Evolutionary conservation across 2,797 vertebrate species (phyloP), one percentile per base, ranked within the genome.

Genomic region (Lacerta agilis): DNA sequence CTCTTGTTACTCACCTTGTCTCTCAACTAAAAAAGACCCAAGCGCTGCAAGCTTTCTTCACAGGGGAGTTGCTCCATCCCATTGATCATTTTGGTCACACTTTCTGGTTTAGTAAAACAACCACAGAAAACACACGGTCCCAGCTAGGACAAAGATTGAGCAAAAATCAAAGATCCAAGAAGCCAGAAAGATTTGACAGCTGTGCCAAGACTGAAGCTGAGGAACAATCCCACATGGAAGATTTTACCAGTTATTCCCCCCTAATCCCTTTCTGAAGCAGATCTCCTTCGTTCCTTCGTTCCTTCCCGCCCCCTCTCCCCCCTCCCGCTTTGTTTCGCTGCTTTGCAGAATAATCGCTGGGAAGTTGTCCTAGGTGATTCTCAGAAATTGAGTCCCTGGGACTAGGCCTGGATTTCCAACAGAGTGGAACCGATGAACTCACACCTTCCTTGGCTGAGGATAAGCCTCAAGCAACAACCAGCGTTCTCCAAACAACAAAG

Each of bases 301-400:
- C 17, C 36, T 25, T 9, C 18, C 3, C 1, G 11, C 20, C 20
- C 55, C 20, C 41, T 9, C 43, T 20, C 20, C 4, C 45, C 4
- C 18, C 45, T 4, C 15, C 33, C 29, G 23, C 72, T 45, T 86
- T 64, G 27, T 36, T 86, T n/a, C 18, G 25, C 41, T 66, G 41
- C 9, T 29, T 86, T 79, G 85, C 64, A 86, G 76, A 87, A 23
- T 73, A 81, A 73, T 81, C 80, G 25, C 17, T 29, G 8, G 45
- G 27, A 72, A 72, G 8, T 11, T 11, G 9, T 81, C 11, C 36
- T 27, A 15, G 33, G 10, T 27, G 45, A 58, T 69, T 33, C 49
- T 43, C 25, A 27, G n/a, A 29, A 49, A 58, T 18, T 3, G 15
- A n/a, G 10, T 13, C 27, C 1, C 66, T 58, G 27, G 10, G 41